These are phyloP conservation scores for Anhinga rufa DNA, from an alignment of 2,113 vertebrate genomes.

Conservation along the genomic window DNA sequence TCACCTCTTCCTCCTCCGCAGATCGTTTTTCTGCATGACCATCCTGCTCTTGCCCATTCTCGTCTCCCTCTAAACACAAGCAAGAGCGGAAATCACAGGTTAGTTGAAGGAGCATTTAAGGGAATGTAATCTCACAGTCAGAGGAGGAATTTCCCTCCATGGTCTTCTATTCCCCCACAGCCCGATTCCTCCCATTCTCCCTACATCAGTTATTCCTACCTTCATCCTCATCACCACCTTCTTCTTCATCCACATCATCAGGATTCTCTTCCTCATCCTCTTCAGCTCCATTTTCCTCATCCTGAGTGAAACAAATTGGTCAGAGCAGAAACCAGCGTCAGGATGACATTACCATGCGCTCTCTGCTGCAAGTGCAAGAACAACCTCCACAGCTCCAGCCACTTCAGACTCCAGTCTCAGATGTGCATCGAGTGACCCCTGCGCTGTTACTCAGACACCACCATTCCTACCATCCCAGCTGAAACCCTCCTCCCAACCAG, in stretches of 20 bases:
- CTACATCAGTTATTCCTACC: constrained; percentile 31
- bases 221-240: constrained; percentile 74
- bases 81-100: background rate
- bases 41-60: constrained; percentile 75
- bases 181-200: background rate
- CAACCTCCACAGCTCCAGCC: background rate
- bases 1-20: constrained; percentile 77
- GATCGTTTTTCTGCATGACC: constrained; percentile 76
- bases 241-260: constrained; percentile 76
- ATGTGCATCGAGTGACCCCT: background rate
- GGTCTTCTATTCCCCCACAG: background rate
- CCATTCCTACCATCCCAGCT: background rate
- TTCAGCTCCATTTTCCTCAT: constrained; percentile 77
- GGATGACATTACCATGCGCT: background rate
- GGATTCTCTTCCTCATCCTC: constrained; percentile 77
- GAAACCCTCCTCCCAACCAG: background rate
- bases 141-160: background rate
- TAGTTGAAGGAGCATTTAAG: background rate
- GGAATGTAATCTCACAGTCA: background rate
- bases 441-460: rapidly evolving
- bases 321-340: background rate
- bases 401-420: background rate
- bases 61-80: constrained; percentile 68
- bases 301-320: constrained; percentile 31
- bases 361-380: background rate